Evolutionary conservation across 2,797 vertebrate genomes (phyloP), one percentile per base, ranked within the genome.

Genomic region (Channa striata): DNA sequence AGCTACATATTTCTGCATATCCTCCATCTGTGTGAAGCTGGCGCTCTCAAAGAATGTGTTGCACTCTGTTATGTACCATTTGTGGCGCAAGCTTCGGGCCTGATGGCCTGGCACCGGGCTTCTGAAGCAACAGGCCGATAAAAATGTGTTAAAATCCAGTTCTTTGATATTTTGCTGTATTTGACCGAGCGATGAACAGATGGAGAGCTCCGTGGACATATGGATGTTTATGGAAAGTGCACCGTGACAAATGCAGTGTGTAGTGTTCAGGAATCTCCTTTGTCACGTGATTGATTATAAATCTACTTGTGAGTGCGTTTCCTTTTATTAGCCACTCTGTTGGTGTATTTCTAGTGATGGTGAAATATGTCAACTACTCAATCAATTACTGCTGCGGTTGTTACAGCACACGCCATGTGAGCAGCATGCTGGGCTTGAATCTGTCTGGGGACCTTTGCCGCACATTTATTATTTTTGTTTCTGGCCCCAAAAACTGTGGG

Each of bases 61-160:
- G 44, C 58, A 54, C 17, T 62, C 43, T 40, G 59, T 79, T 69
- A 61, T 53, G 47, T 42, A 40, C 36, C 56, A 71, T 78, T 75
- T 72, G 40, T 54, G 48, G 21, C 25, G 49, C 25, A 51, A 39
- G 66, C 50, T 42, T 70, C 72, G 56, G 72, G 52, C 56, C 53
- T 36, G 17, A 19, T 20, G 52, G 12, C 46, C 37, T 60, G 60
- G 51, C 63, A 42, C 20, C 34, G 1, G 2, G 30, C 56, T 54
- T 52, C 21, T 69, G 21, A 73, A 25, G 60, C 63, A 59, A 56
- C 59, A 68, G 34, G 52, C 39, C 33, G 48, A 23, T 17, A 23
- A 64, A 59, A 21, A 17, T n/a, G 6, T 49, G 40, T 30, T 46
- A 21, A 72, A 54, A 49, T 20, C 34, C 17, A 50, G 17, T 44